These are phyloP conservation scores for Pipistrellus nathusii DNA, from an alignment of 2,797 vertebrate species.

Conservation along the genomic window DNA sequence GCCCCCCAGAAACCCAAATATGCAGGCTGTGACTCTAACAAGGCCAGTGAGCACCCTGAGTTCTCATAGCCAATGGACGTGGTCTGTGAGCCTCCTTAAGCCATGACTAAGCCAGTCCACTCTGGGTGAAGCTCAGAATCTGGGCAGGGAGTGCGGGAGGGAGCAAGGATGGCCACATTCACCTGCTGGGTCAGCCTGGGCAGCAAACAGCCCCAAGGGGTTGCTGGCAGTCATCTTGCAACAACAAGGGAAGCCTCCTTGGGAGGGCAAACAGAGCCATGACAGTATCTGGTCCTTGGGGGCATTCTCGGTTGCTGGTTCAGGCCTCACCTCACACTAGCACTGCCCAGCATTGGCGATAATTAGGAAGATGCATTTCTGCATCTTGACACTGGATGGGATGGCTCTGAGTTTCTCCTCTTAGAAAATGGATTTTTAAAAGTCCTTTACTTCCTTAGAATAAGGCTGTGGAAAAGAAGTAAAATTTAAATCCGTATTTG, in stretches of 20 bases:
- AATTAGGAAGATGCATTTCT: not conserved
- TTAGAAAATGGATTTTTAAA: not conserved
- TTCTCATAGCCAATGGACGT: not conserved
- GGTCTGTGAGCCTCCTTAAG: not conserved
- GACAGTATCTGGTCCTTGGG: not conserved
- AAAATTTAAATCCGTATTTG: conserved; percentile 41
- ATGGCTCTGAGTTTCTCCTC: not conserved
- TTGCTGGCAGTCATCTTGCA: not conserved
- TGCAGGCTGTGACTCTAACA: not conserved
- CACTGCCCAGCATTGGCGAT: too few relatives aligned
- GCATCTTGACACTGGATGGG: not conserved
- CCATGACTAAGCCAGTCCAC: not conserved
- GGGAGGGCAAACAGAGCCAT: not conserved
- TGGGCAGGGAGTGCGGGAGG: not conserved
- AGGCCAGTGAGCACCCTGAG: not conserved
- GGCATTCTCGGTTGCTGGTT: not conserved
- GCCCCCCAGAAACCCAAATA: not conserved
- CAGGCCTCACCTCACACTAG: not conserved
- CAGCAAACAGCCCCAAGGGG: not conserved
- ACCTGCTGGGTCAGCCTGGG: not conserved
- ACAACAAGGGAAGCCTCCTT: not conserved
- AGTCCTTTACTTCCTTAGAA: not conserved
- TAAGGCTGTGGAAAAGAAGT: conserved; percentile 30
- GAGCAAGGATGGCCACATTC: not conserved
- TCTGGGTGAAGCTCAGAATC: not conserved